Base-by-base conservation (phyloP, 2,113 vertebrate species). In the Corythornis vintsioides region DNA sequence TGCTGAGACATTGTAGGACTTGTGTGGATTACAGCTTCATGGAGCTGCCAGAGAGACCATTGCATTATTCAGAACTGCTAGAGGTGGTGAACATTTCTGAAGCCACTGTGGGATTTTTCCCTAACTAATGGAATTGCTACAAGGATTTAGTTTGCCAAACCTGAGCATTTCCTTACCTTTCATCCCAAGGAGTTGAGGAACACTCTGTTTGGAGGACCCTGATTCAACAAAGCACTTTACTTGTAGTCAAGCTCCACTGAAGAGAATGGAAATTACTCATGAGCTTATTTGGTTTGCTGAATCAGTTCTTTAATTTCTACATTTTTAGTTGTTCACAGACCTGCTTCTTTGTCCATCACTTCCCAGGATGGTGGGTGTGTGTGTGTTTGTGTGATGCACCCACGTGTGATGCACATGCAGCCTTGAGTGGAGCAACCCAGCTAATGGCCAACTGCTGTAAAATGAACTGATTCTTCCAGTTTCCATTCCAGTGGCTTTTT, bases 1-100 rank as follows among this genome's bases (percentile, higher is more conserved):
- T 93, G 87, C 93, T 96, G 87, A 94, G 91, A 89, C 83, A 70
- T 75, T 81, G 72, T 87, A 78, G 87, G 87, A 83, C 78, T 92
- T 83, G 89, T 71, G 75, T 3, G 0, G 83, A 87, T 89, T 83
- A 91, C 78, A 69, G 61, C 87, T 92, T 74, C 38, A 28, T 11
- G 33, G 72, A 90, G 53, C 89, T 95, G 91, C 82, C 82, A 91
- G n/a, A 87, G 89, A 86, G 84, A 69, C 24, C 48, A 31, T 3
- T 92, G 69, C 43, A 56, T 92, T 94, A 91, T 83, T 95, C 85
- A 94, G 57, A 91, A 65, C 72, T 83, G 35, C 64, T 81, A 47
- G 92, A 91, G 82, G 75, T 92, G 82, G 67, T 86, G 91, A 95
- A 95, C 92, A 85, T 89, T 83, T 83, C 77, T 13, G 18, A 89